Evolutionary conservation across 2,888 invertebrate genomes (phyloP).

Genomic region (Anticlea derivata): DNA sequence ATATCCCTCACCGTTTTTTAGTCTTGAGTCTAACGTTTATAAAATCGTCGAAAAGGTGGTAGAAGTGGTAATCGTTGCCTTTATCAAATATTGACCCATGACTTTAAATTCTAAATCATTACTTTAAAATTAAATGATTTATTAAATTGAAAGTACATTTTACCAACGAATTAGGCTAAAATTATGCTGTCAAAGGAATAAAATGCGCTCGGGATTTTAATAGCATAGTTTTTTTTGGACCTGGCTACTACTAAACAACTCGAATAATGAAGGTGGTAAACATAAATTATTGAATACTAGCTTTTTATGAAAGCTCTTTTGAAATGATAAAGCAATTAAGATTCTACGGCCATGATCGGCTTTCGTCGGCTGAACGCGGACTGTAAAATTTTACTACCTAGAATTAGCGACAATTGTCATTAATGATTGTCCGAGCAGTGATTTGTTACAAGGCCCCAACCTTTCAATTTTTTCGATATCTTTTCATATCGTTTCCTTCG

Average conservation of each 20-base stretch:
- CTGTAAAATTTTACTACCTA: constrained; percentile 74
- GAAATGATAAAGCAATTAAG: constrained; percentile 45
- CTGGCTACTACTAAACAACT: too few relatives aligned
- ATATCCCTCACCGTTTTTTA: too few relatives aligned
- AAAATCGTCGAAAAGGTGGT: too few relatives aligned
- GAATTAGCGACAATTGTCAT: constrained; percentile 65
- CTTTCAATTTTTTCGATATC: constrained; percentile 43
- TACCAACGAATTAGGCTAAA: constrained; percentile 30
- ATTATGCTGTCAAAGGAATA: constrained; percentile 30
- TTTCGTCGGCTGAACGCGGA: constrained; percentile 32
- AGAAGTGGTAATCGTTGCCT: too few relatives aligned
- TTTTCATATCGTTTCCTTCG: constrained; percentile 51
- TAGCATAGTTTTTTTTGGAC: too few relatives aligned
- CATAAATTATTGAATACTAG: too few relatives aligned
- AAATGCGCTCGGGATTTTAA: constrained; percentile 20
- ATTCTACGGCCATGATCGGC: constrained; percentile 30
- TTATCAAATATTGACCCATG: too few relatives aligned
- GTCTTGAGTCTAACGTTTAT: too few relatives aligned
- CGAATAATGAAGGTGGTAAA: too few relatives aligned
- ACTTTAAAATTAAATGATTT: not conserved
- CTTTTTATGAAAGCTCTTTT: too few relatives aligned
- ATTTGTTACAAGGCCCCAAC: constrained; percentile 51
- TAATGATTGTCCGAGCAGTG: constrained; percentile 49
- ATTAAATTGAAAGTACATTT: constrained; percentile 24
- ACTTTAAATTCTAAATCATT: too few relatives aligned